phyloP scores from a whole-genome alignment of 1,140 invertebrate species.

The Stenopsyche tienmushanensis region DNA sequence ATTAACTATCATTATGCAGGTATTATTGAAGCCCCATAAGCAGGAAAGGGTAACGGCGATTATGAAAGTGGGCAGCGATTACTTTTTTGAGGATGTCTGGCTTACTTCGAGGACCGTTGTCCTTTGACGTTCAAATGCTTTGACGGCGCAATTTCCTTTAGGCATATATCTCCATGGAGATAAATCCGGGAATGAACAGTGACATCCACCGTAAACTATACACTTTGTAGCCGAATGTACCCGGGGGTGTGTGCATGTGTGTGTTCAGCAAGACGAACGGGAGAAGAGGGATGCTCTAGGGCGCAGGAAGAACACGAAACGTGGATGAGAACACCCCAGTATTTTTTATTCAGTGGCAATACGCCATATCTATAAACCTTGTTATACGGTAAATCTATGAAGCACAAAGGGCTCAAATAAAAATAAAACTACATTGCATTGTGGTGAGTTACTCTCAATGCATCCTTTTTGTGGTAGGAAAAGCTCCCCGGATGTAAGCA shows the following conservation, averaged over 20 bases:
- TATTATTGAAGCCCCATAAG: not conserved
- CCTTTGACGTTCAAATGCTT: slow-evolving; percentile 35
- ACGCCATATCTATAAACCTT: slow-evolving; percentile 23
- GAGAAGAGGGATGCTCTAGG: not conserved
- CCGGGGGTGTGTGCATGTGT: not conserved
- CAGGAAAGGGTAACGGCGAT: slow-evolving; percentile 1
- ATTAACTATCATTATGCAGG: too few species aligned
- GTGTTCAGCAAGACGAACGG: not conserved
- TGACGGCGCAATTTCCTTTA: slow-evolving; percentile 37
- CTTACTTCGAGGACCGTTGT: slow-evolving; percentile 22
- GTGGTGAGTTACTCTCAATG: not conserved
- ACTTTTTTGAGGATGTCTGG: slow-evolving; percentile 26
- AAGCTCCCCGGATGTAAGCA: not conserved
- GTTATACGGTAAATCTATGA: slow-evolving; percentile 8
- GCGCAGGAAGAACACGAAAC: not conserved
- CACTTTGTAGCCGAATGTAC: slow-evolving; percentile 1
- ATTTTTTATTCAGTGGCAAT: slow-evolving; percentile 27
- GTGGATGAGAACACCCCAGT: not conserved
- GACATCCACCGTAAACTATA: slow-evolving; percentile 24
- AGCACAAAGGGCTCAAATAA: slow-evolving; percentile 20
- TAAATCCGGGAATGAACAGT: slow-evolving; percentile 35
- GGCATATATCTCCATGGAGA: slow-evolving; percentile 34
- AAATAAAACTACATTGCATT: slow-evolving; percentile 9
- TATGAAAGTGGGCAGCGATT: slow-evolving; percentile 18
- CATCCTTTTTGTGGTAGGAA: not conserved